These are phyloP conservation scores for Drosophila algonquin DNA, from an alignment of 2,888 invertebrate species.

Conservation along the genomic window DNA sequence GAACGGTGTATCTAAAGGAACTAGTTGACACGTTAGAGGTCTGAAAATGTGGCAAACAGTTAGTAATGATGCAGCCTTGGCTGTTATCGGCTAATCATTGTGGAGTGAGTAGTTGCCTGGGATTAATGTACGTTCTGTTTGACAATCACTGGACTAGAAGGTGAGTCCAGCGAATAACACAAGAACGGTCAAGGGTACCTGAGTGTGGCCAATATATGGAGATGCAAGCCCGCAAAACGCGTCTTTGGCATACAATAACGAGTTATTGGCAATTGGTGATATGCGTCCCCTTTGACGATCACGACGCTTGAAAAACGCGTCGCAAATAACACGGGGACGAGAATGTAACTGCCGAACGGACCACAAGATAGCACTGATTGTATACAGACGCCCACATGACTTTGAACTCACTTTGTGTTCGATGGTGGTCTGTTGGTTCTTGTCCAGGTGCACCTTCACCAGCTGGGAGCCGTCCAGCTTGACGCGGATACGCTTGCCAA, in stretches of 20 bases:
- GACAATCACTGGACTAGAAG: conserved; percentile 72
- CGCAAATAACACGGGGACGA: conserved; percentile 82
- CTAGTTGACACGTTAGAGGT: neutral
- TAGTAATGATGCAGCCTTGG: conserved; percentile 45
- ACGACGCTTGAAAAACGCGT: conserved; percentile 66
- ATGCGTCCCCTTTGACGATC: conserved; percentile 82
- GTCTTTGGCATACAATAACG: conserved; percentile 74
- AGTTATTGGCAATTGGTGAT: conserved; percentile 75
- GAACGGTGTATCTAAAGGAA: conserved; percentile 56
- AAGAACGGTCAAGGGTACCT: conserved; percentile 65
- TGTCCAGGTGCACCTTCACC: conserved; percentile 98
- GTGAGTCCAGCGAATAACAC: conserved; percentile 79
- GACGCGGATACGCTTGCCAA: conserved; percentile 98
- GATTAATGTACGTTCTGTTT: conserved; percentile 81
- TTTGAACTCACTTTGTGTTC: conserved; percentile 94
- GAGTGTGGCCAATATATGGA: conserved; percentile 80
- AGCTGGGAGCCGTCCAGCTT: conserved; percentile 98
- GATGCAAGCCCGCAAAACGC: conserved; percentile 68
- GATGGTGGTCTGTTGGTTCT: conserved; percentile 99
- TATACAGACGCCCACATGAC: neutral
- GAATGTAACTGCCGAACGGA: no score
- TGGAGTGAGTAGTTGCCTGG: conserved; percentile 49
- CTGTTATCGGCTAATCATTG: conserved; percentile 36
- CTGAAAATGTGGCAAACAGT: conserved; percentile 17
- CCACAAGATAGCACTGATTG: conserved; percentile 16